Evolutionary conservation across 2,797 vertebrate species (phyloP), one percentile per base, ranked within the genome.

Genomic region (Leuciscus waleckii): DNA sequence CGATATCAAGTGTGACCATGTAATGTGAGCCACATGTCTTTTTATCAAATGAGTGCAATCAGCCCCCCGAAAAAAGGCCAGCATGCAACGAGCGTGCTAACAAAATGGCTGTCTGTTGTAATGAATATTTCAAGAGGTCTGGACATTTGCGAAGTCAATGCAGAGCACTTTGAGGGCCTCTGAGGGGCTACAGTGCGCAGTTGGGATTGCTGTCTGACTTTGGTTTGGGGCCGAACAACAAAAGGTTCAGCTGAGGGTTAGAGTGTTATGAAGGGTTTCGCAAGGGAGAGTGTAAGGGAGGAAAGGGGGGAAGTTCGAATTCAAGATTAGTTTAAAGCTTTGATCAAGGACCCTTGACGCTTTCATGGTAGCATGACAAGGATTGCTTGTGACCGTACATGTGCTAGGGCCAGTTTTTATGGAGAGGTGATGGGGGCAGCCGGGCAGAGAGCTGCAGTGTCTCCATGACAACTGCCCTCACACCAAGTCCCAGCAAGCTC

Each of bases 201-300:
- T 49, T 71, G 43, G 56, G 51, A 78, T 69, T 76, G 61, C 77
- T 74, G 77, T 43, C 75, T 46, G 70, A 56, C 71, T 75, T 68
- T 73, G 56, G 78, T 67, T 71, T 73, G 49, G 37, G 82, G 43
- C 76, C 43, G 71, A 81, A 85, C 16, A 73, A 63, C 87, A 83
- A 87, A 75, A 93, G 93, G 97, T 96, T 97, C 96, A 97, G 91
- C 88, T 89, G 93, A 93, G 95, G 95, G 95, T 96, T 96, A 95
- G 87, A 91, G 89, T 88, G 92, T 86, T 93, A 92, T 90, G 92
- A 91, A 93, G 65, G 43, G 69, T 94, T 88, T 82, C 89, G 92
- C 92, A 92, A 90, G 91, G 92, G 90, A 90, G 87, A 90, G 91
- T 87, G 88, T 89, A 61, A 63, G 51, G 65, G 69, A 29, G 14